Evolutionary conservation across 2,888 invertebrate species (phyloP).

Genomic region (Harpalus rubripes): DNA sequence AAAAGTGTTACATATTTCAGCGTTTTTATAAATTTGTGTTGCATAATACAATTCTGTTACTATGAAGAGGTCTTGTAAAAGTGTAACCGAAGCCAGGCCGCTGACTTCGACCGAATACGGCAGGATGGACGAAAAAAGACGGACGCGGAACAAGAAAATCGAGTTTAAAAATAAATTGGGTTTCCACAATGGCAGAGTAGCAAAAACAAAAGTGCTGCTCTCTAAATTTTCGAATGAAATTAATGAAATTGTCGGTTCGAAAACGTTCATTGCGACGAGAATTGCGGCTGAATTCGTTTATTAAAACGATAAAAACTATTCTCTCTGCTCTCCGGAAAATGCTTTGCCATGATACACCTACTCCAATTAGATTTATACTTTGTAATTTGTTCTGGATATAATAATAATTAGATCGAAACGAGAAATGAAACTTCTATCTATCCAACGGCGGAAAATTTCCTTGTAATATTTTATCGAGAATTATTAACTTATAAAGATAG

Average conservation of each 20-base stretch:
- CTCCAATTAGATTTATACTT: not conserved
- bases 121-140: conserved; percentile 34
- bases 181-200: conserved; percentile 47
- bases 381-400: conserved; percentile 3
- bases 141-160: conserved; percentile 55
- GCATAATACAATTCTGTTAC: not conserved
- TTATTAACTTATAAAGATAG: not conserved
- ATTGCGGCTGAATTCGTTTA: conserved; percentile 8
- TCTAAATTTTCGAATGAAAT: conserved; percentile 54
- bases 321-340: not conserved
- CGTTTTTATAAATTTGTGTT: no score
- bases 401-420: not conserved
- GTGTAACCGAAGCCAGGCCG: not conserved
- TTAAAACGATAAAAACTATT: conserved; percentile 13
- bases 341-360: not conserved
- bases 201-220: conserved; percentile 58
- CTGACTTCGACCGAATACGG: not conserved
- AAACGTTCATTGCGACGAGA: conserved; percentile 23
- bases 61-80: not conserved
- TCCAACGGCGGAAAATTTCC: not conserved
- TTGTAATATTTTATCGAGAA: not conserved
- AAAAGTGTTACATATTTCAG: no score
- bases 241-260: conserved; percentile 50
- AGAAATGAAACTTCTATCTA: not conserved
- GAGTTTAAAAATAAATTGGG: conserved; percentile 58